Evolutionary conservation across 2,888 invertebrate genomes (phyloP).

Genomic region (Leptodirus hochenwartii): DNA sequence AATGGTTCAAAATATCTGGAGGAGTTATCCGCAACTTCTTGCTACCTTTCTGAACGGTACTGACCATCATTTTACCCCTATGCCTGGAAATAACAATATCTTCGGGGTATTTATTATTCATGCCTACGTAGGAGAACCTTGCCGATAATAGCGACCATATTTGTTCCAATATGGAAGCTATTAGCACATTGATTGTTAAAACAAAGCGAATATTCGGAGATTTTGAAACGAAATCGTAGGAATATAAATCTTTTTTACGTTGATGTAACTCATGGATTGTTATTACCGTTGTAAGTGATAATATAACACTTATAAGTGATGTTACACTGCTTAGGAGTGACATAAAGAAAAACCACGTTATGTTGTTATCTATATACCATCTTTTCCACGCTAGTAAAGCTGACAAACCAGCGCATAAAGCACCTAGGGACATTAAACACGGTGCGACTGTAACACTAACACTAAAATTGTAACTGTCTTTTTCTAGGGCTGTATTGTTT

Average conservation of each 20-base stretch:
- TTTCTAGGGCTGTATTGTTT: slow-evolving; percentile 2
- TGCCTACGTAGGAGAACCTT: slow-evolving; percentile 40
- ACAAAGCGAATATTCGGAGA: slow-evolving; percentile 22
- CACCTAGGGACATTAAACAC: slow-evolving; percentile 32
- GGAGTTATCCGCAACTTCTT: slow-evolving; percentile 31
- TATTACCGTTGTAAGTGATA: slow-evolving; percentile 11
- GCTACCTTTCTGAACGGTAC: slow-evolving; percentile 36
- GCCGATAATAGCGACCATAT: slow-evolving; percentile 41
- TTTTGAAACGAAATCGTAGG: slow-evolving; percentile 9
- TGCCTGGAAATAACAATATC: slow-evolving; percentile 26
- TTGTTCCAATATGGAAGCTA: slow-evolving; percentile 36
- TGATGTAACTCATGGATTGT: slow-evolving; percentile 9
- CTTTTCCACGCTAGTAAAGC: slow-evolving; percentile 41
- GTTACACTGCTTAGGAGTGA: slow-evolving; percentile 31
- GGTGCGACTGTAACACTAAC: slow-evolving; percentile 29
- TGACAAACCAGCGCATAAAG: slow-evolving; percentile 31
- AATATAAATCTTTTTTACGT: slow-evolving; percentile 6
- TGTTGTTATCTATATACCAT: slow-evolving; percentile 50
- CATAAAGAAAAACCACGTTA: slow-evolving; percentile 39
- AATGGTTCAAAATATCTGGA: slow-evolving; percentile 35
- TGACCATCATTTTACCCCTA: slow-evolving; percentile 32
- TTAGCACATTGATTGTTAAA: slow-evolving; percentile 38
- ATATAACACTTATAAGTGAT: slow-evolving; percentile 23
- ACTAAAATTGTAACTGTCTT: slow-evolving; percentile 7
- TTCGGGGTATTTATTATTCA: slow-evolving; percentile 40